Base-by-base conservation (phyloP, 2,888 invertebrate species). In the Hylaea fasciaria region DNA sequence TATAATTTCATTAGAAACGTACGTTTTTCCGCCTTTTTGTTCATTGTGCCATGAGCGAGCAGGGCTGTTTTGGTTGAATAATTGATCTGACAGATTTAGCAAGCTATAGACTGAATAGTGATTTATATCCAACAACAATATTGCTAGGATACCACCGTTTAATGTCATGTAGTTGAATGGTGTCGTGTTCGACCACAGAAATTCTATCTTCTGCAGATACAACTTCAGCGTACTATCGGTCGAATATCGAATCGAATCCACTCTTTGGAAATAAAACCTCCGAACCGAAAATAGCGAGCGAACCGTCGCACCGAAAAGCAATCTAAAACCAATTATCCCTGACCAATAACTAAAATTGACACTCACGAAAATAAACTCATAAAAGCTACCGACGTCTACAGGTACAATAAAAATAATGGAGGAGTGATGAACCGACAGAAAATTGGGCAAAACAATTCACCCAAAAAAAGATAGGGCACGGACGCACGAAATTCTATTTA, bases 321-420 rank as follows among this genome's bases (percentile, higher is more conserved):
- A 62, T 62, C 61, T 52, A 62, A 62, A 62, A 62, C 66, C 69
- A 59, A 64, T 62, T 57, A 66, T 66, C 65, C 65, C 59, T 50
- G 64, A 65, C 65, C 69, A 66, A 69, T 69, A 69, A 69, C 66
- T 62, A 60, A 66, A 68, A 70, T 70, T 70, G 68, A 70, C 69
- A 68, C 69, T 69, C 69, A 69, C 67, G 49, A 65, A 67, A 64
- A 64, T 59, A 68, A 66, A 70, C 64, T 63, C 61, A 61, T 57
- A 58, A 67, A 57, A 57, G 64, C 58, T 0, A 56, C 44, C 43
- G 35, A 58, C 55, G 44, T 46, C 55, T 64, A 65, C 69, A 70
- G 69, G 68, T 68, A 66, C 59, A 68, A 66, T 68, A 64, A 70
- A 61, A 60, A 64, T 67, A 67, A 69, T 69, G 57, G 61, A 57